Evolutionary conservation across 2,888 invertebrate species (phyloP).

Genomic region (Epistrophe eligans): DNA sequence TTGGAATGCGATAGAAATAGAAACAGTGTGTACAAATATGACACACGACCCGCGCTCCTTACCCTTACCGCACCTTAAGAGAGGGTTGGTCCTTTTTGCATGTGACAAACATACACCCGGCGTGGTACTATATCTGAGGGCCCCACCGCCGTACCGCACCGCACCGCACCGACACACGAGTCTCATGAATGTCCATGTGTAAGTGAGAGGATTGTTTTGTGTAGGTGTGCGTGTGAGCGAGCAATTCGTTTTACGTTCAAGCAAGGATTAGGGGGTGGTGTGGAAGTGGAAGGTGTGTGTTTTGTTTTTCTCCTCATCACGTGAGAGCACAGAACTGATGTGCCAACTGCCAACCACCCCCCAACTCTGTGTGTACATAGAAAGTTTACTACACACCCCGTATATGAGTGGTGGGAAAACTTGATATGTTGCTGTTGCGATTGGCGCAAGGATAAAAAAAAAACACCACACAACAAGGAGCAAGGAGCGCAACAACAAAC

Average conservation of each 20-base stretch:
- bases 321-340: conserved; percentile 62
- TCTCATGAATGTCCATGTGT: conserved; percentile 46
- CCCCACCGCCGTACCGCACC: too few species aligned
- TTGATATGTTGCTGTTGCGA: conserved; percentile 76
- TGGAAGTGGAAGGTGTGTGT: conserved; percentile 69
- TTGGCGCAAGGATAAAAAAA: conserved; percentile 74
- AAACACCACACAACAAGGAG: conserved; percentile 48
- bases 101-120: conserved; percentile 76
- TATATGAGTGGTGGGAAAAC: conserved; percentile 75
- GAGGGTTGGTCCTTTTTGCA: conserved; percentile 75
- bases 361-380: conserved; percentile 65
- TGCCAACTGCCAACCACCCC: conserved; percentile 35
- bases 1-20: conserved; percentile 76
- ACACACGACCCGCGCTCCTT: conserved; percentile 65
- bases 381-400: conserved; percentile 75
- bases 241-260: conserved; percentile 9
- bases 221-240: conserved; percentile 42
- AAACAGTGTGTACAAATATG: conserved; percentile 74
- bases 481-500: conserved; percentile 73
- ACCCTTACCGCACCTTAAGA: conserved; percentile 52
- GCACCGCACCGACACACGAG: conserved; percentile 41
- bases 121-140: not conserved
- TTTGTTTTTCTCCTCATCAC: conserved; percentile 75
- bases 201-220: conserved; percentile 68
- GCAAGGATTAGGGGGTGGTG: conserved; percentile 65